Conservation (phyloP, 1,140 invertebrate genomes). For the Wasmannia auropunctata region DNA sequence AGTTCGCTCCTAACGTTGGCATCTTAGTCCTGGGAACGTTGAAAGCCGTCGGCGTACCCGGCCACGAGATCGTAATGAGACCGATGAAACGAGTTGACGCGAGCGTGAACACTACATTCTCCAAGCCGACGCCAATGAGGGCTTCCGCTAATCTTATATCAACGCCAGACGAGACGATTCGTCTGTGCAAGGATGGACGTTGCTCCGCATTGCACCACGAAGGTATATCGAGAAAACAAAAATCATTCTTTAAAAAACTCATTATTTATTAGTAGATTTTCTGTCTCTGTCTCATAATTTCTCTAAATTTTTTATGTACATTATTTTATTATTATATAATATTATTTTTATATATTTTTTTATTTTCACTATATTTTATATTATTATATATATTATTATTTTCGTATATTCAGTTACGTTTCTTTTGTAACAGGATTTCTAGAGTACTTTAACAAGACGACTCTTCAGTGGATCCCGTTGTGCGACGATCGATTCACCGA, state of each 20-base stretch:
- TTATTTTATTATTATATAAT: neutral
- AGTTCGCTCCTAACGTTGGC: conserved; percentile 98
- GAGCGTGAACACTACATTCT: conserved; percentile 10
- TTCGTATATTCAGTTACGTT: neutral
- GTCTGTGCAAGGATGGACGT: conserved; percentile 91
- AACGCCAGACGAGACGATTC: conserved; percentile 86
- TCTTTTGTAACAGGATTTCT: conserved; percentile 88
- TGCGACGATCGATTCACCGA: conserved; percentile 98
- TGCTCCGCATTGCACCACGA: conserved; percentile 88
- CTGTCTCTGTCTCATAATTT: neutral
- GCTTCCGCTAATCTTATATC: conserved; percentile 56
- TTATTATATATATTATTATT: neutral
- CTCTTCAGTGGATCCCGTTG: conserved; percentile 97
- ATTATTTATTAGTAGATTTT: neutral
- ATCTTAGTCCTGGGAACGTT: conserved; percentile 97
- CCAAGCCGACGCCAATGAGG: conserved; percentile 55
- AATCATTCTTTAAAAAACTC: neutral
- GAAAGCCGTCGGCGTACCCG: conserved; percentile 92
- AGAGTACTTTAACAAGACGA: conserved; percentile 97
- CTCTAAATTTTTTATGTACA: conserved; percentile 3
- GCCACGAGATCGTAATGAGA: conserved; percentile 93
- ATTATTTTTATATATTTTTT: neutral
- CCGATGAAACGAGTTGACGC: conserved; percentile 85
- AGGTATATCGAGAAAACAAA: conserved; percentile 81
- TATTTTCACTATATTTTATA: neutral